phyloP scores from a whole-genome alignment of 2,888 invertebrate genomes.

The Parapristionchus giblindavisi region DNA sequence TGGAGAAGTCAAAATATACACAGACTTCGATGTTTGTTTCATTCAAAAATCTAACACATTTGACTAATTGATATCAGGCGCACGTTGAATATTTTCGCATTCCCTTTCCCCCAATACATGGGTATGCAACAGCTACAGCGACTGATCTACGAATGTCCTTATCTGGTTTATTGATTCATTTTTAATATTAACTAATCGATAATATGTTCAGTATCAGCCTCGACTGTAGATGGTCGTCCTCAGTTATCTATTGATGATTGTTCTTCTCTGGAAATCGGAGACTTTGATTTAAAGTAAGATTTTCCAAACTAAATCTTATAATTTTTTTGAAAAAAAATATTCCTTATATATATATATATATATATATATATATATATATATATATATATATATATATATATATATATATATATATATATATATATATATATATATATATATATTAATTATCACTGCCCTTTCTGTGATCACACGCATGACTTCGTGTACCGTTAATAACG shows the following conservation, averaged over 20 bases:
- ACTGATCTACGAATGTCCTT: constrained; percentile 5
- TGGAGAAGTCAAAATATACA: constrained; percentile 11
- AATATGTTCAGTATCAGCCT: not conserved
- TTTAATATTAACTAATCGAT: constrained; percentile 1
- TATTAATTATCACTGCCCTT: no score
- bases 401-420: no score
- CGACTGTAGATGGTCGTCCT: constrained; percentile 25
- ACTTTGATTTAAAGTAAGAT: constrained; percentile 19
- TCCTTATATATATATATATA: no score
- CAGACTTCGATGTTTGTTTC: not conserved
- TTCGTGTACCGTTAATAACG: no score
- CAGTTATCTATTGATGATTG: constrained; percentile 4
- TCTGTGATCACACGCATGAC: no score
- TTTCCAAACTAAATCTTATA: not conserved
- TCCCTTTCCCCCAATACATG: constrained; percentile 1
- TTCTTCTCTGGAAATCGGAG: not conserved
- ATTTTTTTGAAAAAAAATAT: no score
- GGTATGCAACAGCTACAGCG: constrained; percentile 11
- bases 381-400: no score
- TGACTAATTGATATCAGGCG: not conserved
- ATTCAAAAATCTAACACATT: not conserved
- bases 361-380: no score
- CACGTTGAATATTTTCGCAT: not conserved
- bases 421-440: no score
- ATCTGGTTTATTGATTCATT: constrained; percentile 12